Evolutionary conservation across 2,888 invertebrate species (phyloP).

Genomic region (Laothoe populi): DNA sequence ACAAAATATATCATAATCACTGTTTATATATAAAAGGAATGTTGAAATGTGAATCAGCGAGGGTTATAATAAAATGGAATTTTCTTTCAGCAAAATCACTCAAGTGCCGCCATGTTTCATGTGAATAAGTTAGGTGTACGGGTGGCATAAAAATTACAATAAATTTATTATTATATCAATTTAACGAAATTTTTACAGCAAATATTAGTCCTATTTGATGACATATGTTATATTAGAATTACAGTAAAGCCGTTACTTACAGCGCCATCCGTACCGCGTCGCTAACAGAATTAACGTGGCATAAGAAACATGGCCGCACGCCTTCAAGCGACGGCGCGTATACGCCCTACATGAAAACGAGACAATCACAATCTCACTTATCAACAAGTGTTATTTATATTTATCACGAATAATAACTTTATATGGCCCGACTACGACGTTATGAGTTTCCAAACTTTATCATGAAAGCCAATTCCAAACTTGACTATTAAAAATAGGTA

Average conservation of each 20-base stretch:
- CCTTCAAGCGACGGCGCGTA: constrained; percentile 68
- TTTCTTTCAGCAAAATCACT: constrained; percentile 29
- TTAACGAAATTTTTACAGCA: too few relatives aligned
- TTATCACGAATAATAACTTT: constrained; percentile 62
- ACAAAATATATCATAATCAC: constrained; percentile 56
- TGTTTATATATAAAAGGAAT: constrained; percentile 70
- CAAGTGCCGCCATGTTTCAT: constrained; percentile 51
- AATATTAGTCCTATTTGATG: too few relatives aligned
- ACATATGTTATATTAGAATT: background rate
- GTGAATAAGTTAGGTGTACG: constrained; percentile 21
- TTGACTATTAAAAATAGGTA: background rate
- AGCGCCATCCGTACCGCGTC: constrained; percentile 26
- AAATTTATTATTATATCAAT: background rate
- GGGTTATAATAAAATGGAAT: constrained; percentile 15
- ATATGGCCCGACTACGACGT: constrained; percentile 29
- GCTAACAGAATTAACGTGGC: constrained; percentile 37
- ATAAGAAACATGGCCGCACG: constrained; percentile 72
- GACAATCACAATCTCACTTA: constrained; percentile 66
- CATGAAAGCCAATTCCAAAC: too few relatives aligned
- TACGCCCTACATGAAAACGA: constrained; percentile 59
- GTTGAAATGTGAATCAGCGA: constrained; percentile 50
- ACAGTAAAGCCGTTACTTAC: background rate
- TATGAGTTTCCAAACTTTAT: background rate
- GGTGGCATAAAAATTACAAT: constrained; percentile 7
- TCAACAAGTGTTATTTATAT: constrained; percentile 62